Evolutionary conservation across 2,797 vertebrate species (phyloP).

Genomic region (Dipus sagitta): DNA sequence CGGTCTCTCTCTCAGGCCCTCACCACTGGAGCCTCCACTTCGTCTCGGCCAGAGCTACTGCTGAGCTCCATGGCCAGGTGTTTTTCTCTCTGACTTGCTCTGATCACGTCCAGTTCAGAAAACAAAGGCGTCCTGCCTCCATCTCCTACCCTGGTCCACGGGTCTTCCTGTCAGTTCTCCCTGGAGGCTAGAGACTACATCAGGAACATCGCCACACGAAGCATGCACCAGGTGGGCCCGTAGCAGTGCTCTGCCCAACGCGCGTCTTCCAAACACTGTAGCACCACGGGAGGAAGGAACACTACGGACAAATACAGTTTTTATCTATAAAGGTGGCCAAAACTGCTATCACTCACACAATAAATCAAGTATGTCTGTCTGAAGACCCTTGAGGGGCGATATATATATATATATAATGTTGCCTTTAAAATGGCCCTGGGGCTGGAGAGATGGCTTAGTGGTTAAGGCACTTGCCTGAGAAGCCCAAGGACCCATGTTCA

Average conservation of each 20-base stretch:
- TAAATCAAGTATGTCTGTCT: background rate
- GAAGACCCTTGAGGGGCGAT: background rate
- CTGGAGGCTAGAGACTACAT: fast-evolving
- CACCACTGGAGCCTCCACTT: background rate
- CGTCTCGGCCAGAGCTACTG: background rate
- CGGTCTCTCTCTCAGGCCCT: background rate
- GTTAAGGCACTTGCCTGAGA: no score
- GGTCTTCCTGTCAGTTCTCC: no score
- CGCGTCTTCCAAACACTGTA: fast-evolving
- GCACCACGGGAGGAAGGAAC: background rate
- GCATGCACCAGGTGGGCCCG: background rate
- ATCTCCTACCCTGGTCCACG: fast-evolving
- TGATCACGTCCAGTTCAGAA: background rate
- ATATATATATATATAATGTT: background rate
- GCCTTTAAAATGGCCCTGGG: background rate
- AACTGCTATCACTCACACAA: background rate
- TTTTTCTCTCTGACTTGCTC: background rate
- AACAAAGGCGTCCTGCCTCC: background rate
- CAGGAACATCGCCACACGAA: background rate
- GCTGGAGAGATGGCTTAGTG: no score
- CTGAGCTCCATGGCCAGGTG: no score
- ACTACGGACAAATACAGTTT: background rate
- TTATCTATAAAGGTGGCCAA: background rate
- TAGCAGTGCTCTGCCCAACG: background rate
- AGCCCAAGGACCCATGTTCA: no score